Conservation (phyloP, 2,113 vertebrate species). For the Rhinolophus ferrumequinum region DNA sequence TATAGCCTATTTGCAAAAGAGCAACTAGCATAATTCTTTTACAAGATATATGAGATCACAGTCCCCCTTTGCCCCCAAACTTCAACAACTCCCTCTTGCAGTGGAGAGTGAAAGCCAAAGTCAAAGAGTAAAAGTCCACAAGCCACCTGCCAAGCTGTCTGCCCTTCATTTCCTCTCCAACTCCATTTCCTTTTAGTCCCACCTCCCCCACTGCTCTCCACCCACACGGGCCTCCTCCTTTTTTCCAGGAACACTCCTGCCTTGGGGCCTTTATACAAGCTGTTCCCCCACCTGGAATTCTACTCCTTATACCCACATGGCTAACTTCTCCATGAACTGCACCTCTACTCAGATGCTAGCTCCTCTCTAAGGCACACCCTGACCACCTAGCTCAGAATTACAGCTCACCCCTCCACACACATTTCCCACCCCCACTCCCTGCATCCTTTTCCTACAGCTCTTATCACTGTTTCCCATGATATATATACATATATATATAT, state of each 20-base stretch:
- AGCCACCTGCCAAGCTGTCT: neutral
- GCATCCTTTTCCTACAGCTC: neutral
- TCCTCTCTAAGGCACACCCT: neutral
- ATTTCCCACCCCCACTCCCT: fast-evolving
- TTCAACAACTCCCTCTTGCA: neutral
- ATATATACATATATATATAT: neutral
- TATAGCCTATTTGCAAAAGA: neutral
- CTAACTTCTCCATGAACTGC: neutral
- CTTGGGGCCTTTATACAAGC: neutral
- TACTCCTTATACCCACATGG: neutral
- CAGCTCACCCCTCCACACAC: neutral
- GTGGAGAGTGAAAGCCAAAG: neutral
- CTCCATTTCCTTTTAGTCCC: neutral
- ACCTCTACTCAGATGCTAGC: neutral
- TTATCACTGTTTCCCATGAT: neutral
- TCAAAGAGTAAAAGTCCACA: neutral
- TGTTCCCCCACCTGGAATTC: neutral
- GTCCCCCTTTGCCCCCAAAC: neutral
- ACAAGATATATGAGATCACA: neutral
- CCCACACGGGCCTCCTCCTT: neutral
- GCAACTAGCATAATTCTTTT: neutral
- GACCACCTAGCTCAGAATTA: neutral
- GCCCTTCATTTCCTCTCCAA: neutral
- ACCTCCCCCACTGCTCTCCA: neutral
- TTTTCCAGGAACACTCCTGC: neutral